Conservation (phyloP, 2,113 vertebrate genomes). For the Rhinolophus sinicus region DNA sequence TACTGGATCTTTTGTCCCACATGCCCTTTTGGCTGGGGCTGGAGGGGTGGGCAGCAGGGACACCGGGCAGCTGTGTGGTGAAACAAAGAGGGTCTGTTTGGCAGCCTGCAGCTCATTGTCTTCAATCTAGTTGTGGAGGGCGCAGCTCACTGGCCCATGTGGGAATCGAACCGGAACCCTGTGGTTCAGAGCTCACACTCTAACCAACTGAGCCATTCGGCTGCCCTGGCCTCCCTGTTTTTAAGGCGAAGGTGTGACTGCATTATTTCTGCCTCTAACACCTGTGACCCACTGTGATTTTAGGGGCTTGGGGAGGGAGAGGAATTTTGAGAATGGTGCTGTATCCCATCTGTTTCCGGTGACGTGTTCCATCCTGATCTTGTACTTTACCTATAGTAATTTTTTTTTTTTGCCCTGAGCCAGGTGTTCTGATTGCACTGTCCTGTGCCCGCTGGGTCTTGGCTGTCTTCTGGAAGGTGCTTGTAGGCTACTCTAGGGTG, state of each 20-base stretch:
- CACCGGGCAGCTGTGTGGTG: not conserved
- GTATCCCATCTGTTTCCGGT: not conserved
- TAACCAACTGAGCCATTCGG: too few relatives aligned
- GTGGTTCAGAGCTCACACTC: too few relatives aligned
- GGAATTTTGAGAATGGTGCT: not conserved
- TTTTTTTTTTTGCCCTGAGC: not conserved
- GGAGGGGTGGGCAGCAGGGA: not conserved
- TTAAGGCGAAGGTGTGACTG: not conserved
- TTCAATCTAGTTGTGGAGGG: too few relatives aligned
- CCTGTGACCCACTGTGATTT: not conserved
- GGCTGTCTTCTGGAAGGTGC: not conserved
- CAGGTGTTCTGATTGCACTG: not conserved
- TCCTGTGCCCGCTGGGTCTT: accelerated
- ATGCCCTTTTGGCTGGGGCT: not conserved
- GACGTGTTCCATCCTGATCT: not conserved
- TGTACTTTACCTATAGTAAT: not conserved
- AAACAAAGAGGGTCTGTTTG: not conserved
- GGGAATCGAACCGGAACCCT: too few relatives aligned
- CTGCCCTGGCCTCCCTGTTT: not conserved
- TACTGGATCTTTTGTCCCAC: not conserved
- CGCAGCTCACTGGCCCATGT: too few relatives aligned
- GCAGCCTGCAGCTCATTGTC: too few relatives aligned
- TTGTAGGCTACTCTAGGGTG: not conserved
- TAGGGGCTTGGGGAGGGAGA: not conserved
- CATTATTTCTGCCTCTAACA: not conserved